A percentile compares a stretch with the other conserved stretches of the same genome.
Conservation (phyloP, 2,888 invertebrate species). For the Cryptocheilus praepositus region DNA sequence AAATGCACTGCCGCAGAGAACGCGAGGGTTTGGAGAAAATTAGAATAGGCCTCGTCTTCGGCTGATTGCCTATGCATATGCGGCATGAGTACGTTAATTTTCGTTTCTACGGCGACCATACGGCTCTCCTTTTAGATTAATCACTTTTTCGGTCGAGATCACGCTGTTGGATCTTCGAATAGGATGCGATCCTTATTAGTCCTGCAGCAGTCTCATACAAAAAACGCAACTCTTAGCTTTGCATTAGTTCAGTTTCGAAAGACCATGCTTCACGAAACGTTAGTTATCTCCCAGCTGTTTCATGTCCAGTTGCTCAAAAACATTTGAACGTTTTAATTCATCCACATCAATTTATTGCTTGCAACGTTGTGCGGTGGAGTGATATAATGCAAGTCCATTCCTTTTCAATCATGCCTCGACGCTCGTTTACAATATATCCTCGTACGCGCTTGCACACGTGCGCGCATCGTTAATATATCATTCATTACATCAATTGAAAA, state of each 20-base stretch:
- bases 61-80: conserved; percentile 64
- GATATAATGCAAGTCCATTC: neutral
- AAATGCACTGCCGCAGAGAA: conserved; percentile 46
- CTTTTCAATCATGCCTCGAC: no score
- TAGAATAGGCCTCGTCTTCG: conserved; percentile 63
- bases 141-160: conserved; percentile 49
- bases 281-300: no score
- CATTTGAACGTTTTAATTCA: neutral
- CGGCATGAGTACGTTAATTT: conserved; percentile 70
- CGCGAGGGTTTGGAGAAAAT: conserved; percentile 65
- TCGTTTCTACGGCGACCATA: conserved; percentile 56
- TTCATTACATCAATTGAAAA: conserved; percentile 4
- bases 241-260: no score
- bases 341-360: neutral
- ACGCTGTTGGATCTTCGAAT: neutral
- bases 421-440: no score
- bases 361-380: neutral
- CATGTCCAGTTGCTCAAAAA: neutral
- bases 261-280: no score
- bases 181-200: no score
- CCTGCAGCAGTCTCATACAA: no score
- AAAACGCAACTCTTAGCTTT: conserved; percentile 27
- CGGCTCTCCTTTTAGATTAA: conserved; percentile 52
- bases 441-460: neutral
- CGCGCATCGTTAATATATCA: neutral